phyloP scores from a whole-genome alignment of 1,140 invertebrate species.

The Drosophila elegans region DNA sequence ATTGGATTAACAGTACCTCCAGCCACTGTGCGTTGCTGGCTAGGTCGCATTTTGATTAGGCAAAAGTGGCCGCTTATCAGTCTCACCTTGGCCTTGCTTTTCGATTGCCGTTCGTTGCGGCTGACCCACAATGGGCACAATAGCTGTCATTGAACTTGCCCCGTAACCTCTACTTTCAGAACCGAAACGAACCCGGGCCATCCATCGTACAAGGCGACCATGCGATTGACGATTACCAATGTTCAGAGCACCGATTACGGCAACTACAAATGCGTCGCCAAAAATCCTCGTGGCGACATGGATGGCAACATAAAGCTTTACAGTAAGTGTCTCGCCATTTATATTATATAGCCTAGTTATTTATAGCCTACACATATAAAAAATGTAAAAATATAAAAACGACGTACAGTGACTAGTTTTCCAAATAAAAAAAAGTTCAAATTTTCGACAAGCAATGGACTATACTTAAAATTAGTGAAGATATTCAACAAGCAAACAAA shows the following conservation, averaged over 20 bases:
- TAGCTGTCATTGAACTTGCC: constrained; percentile 74
- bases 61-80: constrained; percentile 71
- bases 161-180: constrained; percentile 49
- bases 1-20: not conserved
- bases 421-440: too few species aligned
- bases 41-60: constrained; percentile 69
- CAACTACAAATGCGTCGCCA: constrained; percentile 96
- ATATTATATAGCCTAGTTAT: constrained; percentile 54
- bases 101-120: constrained; percentile 63
- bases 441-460: too few species aligned
- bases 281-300: constrained; percentile 96
- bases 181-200: constrained; percentile 89
- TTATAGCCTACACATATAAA: too few species aligned
- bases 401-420: too few species aligned
- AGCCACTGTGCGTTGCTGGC: constrained; percentile 45
- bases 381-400: too few species aligned
- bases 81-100: constrained; percentile 80
- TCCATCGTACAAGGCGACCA: constrained; percentile 93
- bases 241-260: constrained; percentile 92
- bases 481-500: too few species aligned
- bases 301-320: constrained; percentile 96
- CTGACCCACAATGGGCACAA: constrained; percentile 65
- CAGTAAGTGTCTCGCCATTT: constrained; percentile 88
- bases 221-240: constrained; percentile 91
- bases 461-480: too few species aligned